Evolutionary conservation across 1,140 invertebrate genomes (phyloP), one percentile per base, ranked within the genome.

Genomic region (Apis cerana): DNA sequence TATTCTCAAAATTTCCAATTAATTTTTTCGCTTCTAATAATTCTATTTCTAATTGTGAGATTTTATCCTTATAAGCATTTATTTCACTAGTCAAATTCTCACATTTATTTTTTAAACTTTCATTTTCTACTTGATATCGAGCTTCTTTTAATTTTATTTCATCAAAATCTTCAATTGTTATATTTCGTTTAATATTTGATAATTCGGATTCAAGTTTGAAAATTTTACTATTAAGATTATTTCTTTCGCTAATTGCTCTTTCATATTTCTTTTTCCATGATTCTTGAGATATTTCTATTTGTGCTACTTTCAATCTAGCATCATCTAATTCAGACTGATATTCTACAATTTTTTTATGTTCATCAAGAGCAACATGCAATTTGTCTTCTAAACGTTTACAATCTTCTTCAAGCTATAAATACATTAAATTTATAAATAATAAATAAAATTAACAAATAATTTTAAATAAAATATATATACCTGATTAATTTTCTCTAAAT

Each of bases 401-500:
- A 68, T 92, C 91, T 43, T 92, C 88, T 83, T 94, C 92, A 4
- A 94, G 71, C 89, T 92, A 50, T n/a, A 69, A 79, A 68, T 50
- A 71, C 4, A 85, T 74, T 33, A 43, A 74, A 70, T 68, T 68
- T 83, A 67, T 64, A 50, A n/a, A n/a, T 43, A 15, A 86, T 33
- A 54, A 43, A 43, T 43, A 43, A 43, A 43, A 43, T 43, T 43
- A 43, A 74, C 43, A 67, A 80, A 52, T 74, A 56, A 82, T 52
- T 67, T 19, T 43, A 69, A 70, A 48, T 75, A 52, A 76, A 61
- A 80, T 82, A 64, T 62, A 56, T 52, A 43, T 89, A 92, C 92
- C 87, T 92, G 90, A 56, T 88, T 90, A 68, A 94, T 94, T 90
- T 92, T 92, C 62, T 93, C 90, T 75, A 91, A 85, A 87, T 94